Evolutionary conservation across 2,888 invertebrate genomes (phyloP).

Genomic region (Notocelia uddmanniana): DNA sequence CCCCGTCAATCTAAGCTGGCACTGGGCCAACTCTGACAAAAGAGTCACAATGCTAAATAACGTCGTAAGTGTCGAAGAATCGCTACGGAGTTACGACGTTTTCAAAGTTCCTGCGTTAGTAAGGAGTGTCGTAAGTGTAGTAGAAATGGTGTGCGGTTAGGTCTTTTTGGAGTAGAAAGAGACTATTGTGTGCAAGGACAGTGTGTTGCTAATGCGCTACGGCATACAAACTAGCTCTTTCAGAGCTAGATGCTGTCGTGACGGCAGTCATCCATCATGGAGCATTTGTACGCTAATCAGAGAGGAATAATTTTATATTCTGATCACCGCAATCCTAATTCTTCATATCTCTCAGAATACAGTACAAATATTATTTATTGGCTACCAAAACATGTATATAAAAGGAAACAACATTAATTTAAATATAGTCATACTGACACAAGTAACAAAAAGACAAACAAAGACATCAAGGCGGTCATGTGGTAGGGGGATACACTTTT

Average conservation of each 20-base stretch:
- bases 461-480: too few relatives aligned
- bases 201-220: conserved; percentile 23
- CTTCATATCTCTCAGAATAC: too few relatives aligned
- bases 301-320: not conserved
- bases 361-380: too few relatives aligned
- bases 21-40: conserved; percentile 15
- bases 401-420: too few relatives aligned
- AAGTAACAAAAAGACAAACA: too few relatives aligned
- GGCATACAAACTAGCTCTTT: conserved; percentile 34
- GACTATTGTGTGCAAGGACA: conserved; percentile 17
- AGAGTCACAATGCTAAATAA: not conserved
- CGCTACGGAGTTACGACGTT: not conserved
- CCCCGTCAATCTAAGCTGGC: conserved; percentile 21
- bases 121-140: not conserved
- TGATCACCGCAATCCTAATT: not conserved
- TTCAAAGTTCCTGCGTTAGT: not conserved
- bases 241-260: conserved; percentile 19
- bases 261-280: conserved; percentile 23
- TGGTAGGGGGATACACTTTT: too few relatives aligned
- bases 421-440: too few relatives aligned
- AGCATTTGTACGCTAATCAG: conserved; percentile 14
- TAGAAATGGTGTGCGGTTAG: not conserved
- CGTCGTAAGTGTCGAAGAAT: not conserved
- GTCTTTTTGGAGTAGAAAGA: not conserved
- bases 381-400: too few relatives aligned